Evolutionary conservation across 2,797 vertebrate species (phyloP).

Genomic region (Chrysocyon brachyurus): DNA sequence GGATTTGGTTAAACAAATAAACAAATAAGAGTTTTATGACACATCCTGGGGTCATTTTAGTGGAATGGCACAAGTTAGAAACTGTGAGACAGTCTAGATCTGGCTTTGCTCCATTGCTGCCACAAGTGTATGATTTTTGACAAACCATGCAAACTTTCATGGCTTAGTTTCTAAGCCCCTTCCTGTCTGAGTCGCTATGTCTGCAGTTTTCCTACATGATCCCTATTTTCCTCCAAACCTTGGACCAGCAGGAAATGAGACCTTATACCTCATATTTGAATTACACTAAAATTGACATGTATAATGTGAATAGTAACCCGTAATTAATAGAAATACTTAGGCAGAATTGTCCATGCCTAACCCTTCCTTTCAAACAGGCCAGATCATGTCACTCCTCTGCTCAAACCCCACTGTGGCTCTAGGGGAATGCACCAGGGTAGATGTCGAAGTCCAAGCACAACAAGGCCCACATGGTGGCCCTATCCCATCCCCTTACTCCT

Average conservation of each 20-base stretch:
- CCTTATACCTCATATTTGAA: not conserved
- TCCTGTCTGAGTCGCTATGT: not conserved
- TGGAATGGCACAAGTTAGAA: not conserved
- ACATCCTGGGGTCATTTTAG: not conserved
- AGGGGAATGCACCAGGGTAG: not conserved
- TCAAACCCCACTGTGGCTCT: accelerated
- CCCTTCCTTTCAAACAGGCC: not conserved
- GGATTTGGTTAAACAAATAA: not conserved
- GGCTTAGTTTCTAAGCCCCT: not conserved
- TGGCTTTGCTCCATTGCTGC: not conserved
- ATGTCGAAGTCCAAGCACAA: too few species aligned
- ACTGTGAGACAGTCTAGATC: not conserved
- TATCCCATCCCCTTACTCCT: not conserved
- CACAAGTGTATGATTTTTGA: not conserved
- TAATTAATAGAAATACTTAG: not conserved
- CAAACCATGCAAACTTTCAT: not conserved
- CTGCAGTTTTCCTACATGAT: not conserved
- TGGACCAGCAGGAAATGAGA: not conserved
- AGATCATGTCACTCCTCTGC: too few species aligned
- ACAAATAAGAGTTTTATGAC: not conserved
- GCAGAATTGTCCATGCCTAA: not conserved
- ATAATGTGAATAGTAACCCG: not conserved
- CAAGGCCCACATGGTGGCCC: accelerated
- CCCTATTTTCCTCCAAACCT: not conserved
- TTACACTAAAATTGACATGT: not conserved